phyloP scores from a whole-genome alignment of 2,113 vertebrate species.

The Scartelaos histophorus region DNA sequence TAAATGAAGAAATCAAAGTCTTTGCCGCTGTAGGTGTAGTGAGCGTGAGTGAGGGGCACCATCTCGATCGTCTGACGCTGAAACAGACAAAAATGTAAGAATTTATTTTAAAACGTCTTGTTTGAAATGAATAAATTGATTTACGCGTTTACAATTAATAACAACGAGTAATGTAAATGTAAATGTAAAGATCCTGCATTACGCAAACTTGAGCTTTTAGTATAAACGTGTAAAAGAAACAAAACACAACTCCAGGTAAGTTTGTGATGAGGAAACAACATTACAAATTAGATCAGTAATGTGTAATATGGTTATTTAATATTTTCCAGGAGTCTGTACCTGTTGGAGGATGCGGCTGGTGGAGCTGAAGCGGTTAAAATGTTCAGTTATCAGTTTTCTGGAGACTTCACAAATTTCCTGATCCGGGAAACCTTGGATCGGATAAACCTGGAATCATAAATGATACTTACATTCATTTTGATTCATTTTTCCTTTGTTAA shows the following conservation, averaged over 20 bases:
- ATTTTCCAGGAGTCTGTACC: constrained; percentile 21
- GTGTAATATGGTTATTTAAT: too few species aligned
- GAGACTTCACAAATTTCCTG: constrained; percentile 73
- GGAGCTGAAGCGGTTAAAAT: constrained; percentile 37
- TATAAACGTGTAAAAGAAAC: too few species aligned
- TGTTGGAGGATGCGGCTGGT: constrained; percentile 64
- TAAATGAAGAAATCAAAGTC: constrained; percentile 78
- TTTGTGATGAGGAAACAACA: too few species aligned
- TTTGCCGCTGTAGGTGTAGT: constrained; percentile 75
- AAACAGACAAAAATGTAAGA: constrained; percentile 23
- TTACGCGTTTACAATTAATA: neutral
- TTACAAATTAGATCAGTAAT: too few species aligned
- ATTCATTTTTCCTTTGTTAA: neutral
- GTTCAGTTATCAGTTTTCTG: constrained; percentile 64
- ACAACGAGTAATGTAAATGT: too few species aligned
- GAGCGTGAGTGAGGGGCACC: constrained; percentile 83
- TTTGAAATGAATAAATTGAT: neutral
- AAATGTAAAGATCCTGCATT: too few species aligned
- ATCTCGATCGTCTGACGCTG: constrained; percentile 85
- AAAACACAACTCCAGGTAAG: too few species aligned
- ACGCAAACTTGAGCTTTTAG: too few species aligned
- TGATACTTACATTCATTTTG: neutral
- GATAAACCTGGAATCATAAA: constrained; percentile 75
- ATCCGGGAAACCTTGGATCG: constrained; percentile 77
- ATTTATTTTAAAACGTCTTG: neutral